Evolutionary conservation across 2,797 vertebrate genomes (phyloP).

Genomic region (Strix occidentalis): DNA sequence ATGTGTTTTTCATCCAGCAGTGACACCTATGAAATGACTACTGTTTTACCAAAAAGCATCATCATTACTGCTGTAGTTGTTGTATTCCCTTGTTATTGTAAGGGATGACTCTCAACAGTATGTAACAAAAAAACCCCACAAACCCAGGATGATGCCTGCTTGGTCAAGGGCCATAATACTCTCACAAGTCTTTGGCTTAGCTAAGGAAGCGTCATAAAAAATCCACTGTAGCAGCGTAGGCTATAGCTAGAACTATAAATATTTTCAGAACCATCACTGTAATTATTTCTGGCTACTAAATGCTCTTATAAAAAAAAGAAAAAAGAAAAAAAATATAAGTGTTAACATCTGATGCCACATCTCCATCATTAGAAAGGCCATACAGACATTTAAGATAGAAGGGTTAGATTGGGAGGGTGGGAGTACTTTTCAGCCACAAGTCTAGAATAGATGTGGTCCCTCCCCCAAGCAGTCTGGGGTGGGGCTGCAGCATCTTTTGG

Average conservation of each 20-base stretch:
- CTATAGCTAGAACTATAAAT: neutral
- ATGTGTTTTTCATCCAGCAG: neutral
- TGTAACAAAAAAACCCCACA: neutral
- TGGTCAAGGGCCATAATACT: neutral
- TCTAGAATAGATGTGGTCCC: neutral
- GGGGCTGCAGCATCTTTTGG: constrained; percentile 19
- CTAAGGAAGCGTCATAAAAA: neutral
- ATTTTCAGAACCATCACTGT: neutral
- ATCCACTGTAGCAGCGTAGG: neutral
- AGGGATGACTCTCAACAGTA: neutral
- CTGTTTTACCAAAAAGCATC: neutral
- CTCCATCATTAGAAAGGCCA: neutral
- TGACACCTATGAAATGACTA: neutral
- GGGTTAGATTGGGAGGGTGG: neutral
- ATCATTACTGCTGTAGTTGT: neutral
- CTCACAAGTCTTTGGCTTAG: neutral
- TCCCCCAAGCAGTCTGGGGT: neutral
- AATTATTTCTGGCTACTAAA: neutral
- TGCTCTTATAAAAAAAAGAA: neutral
- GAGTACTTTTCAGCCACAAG: neutral
- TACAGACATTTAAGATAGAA: neutral
- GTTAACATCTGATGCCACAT: neutral
- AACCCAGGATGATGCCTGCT: neutral
- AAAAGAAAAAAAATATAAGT: neutral
- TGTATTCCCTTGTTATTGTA: neutral